phyloP scores from a whole-genome alignment of 2,113 vertebrate species.

The Chaetops frenatus region DNA sequence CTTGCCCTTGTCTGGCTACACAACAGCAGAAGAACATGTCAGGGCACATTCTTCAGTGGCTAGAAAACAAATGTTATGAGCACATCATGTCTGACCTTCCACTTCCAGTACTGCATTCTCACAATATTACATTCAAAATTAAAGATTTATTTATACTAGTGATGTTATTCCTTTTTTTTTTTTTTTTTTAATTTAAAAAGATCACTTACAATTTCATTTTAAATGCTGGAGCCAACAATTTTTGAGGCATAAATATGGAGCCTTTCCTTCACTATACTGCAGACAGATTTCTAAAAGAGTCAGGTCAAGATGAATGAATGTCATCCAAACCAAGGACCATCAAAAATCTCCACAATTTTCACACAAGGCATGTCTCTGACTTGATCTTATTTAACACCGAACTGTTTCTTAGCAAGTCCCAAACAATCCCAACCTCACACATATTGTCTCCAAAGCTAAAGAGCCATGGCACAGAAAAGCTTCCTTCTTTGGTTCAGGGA shows the following conservation, averaged over 20 bases:
- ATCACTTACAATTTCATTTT: neutral
- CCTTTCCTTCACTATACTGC: neutral
- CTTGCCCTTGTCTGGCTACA: neutral
- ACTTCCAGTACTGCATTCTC: neutral
- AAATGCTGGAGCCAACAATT: neutral
- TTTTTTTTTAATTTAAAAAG: neutral
- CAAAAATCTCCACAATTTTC: neutral
- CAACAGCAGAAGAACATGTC: neutral
- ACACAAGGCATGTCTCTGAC: neutral
- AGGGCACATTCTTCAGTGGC: neutral
- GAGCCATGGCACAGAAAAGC: neutral
- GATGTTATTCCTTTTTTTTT: neutral
- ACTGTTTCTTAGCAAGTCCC: neutral
- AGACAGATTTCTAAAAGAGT: neutral
- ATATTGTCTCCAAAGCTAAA: neutral
- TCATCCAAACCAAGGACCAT: neutral
- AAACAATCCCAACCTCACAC: neutral
- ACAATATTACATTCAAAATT: neutral
- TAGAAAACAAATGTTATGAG: neutral
- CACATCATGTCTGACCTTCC: neutral
- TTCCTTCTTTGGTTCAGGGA: neutral
- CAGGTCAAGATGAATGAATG: neutral
- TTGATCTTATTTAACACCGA: neutral
- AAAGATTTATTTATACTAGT: neutral
- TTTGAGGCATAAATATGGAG: neutral